A percentile compares a stretch with the other conserved stretches of the same genome.
Conservation (phyloP, 2,797 vertebrate genomes). For the Chelon labrosus region DNA sequence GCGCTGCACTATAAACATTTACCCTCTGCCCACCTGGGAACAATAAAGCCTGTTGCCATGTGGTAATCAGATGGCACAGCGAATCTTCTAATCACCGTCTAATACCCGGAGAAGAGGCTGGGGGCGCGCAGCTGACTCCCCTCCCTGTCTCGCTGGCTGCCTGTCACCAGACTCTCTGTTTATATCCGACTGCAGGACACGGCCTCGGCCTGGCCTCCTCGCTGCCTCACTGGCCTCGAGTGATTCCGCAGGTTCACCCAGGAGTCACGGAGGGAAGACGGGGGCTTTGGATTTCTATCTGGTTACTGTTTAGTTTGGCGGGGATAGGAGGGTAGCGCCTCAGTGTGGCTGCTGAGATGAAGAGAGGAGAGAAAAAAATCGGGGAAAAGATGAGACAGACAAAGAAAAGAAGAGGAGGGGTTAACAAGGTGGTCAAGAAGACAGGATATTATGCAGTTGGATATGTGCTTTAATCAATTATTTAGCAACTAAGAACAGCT, state of each 20-base stretch:
- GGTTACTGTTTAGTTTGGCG: slow-evolving; percentile 45
- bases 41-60: slow-evolving; percentile 76
- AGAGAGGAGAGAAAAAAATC: neutral
- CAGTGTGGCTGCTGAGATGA: slow-evolving; percentile 36
- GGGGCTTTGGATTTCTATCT: slow-evolving; percentile 49
- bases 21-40: slow-evolving; percentile 78
- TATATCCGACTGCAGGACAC: slow-evolving; percentile 59
- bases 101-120: slow-evolving; percentile 65
- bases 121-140: slow-evolving; percentile 35
- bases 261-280: slow-evolving; percentile 47
- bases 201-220: slow-evolving; percentile 23
- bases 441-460: neutral
- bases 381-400: neutral
- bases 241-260: slow-evolving; percentile 59
- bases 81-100: slow-evolving; percentile 77
- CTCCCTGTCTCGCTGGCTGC: slow-evolving; percentile 13
- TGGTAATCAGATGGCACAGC: slow-evolving; percentile 79
- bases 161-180: slow-evolving; percentile 59
- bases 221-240: slow-evolving; percentile 34
- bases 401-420: neutral
- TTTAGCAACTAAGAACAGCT: neutral
- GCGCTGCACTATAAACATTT: slow-evolving; percentile 75
- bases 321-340: slow-evolving; percentile 48
- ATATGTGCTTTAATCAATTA: slow-evolving; percentile 3
- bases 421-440: slow-evolving; percentile 10